These are phyloP conservation scores for Drosophila leontia DNA, from an alignment of 1,140 invertebrate genomes.

Conservation along the genomic window DNA sequence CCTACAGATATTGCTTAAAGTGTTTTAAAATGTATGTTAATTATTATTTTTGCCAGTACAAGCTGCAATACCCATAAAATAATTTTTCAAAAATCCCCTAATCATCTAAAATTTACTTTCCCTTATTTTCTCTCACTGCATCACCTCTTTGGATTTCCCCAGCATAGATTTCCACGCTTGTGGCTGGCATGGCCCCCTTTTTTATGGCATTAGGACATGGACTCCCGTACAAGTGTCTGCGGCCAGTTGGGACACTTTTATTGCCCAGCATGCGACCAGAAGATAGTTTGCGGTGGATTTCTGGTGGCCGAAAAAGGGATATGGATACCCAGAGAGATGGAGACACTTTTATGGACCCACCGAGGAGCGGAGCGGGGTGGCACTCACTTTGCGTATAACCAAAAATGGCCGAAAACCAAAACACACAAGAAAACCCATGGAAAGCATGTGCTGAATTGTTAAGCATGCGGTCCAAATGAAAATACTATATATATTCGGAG, in stretches of 20 bases:
- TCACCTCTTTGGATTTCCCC: background rate
- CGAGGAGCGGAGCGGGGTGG: background rate
- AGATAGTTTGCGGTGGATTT: conserved; percentile 81
- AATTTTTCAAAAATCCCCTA: background rate
- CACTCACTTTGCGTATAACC: conserved; percentile 66
- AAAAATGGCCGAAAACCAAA: conserved; percentile 51
- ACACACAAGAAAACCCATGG: conserved; percentile 33
- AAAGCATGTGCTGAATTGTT: conserved; percentile 78
- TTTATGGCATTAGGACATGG: conserved; percentile 74
- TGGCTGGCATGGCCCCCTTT: conserved; percentile 56
- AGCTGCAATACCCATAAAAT: too few species aligned
- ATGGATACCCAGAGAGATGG: conserved; percentile 18
- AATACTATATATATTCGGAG: conserved; percentile 18
- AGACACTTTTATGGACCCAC: conserved; percentile 62
- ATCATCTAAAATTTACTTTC: too few species aligned
- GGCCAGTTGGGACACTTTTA: conserved; percentile 74
- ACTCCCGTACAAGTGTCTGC: conserved; percentile 70
- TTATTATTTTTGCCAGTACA: too few species aligned
- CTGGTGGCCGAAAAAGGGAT: conserved; percentile 62
- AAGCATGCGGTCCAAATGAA: conserved; percentile 63
- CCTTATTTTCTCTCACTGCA: background rate
- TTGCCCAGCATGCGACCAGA: conserved; percentile 76
- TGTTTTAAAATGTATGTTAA: background rate
- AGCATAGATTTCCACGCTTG: conserved; percentile 64
- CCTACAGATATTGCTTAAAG: background rate